Conservation (phyloP, 2,113 vertebrate species). For the Terrapene triunguis region DNA sequence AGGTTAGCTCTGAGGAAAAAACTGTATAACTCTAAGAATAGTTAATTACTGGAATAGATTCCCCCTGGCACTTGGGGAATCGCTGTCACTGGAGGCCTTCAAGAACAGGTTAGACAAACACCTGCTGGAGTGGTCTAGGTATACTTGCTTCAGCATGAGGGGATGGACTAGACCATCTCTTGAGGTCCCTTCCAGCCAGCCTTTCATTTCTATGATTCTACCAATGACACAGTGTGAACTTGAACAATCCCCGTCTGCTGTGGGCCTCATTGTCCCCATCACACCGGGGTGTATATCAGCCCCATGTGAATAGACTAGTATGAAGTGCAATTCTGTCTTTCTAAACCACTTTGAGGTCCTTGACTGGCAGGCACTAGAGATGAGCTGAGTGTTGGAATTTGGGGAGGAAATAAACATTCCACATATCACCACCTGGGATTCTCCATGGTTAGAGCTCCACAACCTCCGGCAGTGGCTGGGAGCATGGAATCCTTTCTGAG, state of each 20-base stretch:
- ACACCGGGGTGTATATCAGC: background rate
- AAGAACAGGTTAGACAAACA: background rate
- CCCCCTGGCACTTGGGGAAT: background rate
- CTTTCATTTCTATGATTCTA: background rate
- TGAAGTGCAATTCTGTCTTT: background rate
- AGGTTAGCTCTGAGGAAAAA: too few species aligned
- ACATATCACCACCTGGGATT: rapidly evolving
- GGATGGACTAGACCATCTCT: background rate
- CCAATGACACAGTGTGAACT: background rate
- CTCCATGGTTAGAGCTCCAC: background rate
- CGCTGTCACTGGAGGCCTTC: background rate
- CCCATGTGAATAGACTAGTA: background rate
- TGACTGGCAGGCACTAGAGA: background rate
- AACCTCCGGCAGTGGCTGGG: background rate
- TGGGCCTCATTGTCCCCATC: background rate
- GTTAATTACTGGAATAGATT: background rate
- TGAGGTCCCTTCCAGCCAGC: background rate
- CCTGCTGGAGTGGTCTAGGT: background rate
- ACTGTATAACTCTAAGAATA: background rate
- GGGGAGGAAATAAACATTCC: background rate
- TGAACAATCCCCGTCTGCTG: background rate
- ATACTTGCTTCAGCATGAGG: too few species aligned
- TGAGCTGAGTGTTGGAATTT: background rate
- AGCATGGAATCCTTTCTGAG: background rate
- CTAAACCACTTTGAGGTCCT: background rate